Evolutionary conservation across 2,888 invertebrate species (phyloP), one percentile per base, ranked within the genome.

Genomic region (Eumerus sabulonum): DNA sequence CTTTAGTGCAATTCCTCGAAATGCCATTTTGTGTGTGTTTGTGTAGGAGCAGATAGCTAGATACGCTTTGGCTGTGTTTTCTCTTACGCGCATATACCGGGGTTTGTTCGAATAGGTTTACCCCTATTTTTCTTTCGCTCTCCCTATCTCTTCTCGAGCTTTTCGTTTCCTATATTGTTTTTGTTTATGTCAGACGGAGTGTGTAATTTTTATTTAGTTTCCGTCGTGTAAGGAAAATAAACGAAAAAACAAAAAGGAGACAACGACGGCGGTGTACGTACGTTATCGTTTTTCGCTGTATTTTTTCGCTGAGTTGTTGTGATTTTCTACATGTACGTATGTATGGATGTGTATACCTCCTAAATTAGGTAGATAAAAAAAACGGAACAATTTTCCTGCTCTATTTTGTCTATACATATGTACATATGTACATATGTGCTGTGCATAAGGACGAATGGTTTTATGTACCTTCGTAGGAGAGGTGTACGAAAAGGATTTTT

Each of bases 291-390:
- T 77, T 67, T 73, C 44, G 60, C 42, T 66, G 64, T 72, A 18
- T 60, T 42, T 73, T 77, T 77, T 73, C 77, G 68, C 79, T 79
- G 63, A 79, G 79, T 74, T 73, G 54, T 63, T 70, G 53, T 72
- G 72, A 64, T 72, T 64, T 27, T 71, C 57, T 42, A 42, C 42
- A 56, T 71, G 45, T 64, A 57, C 13, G 47, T 57, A 51, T 51
- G 45, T 64, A 57, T n/a, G 47, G 50, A 51, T 51, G 7, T 27
- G 57, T 60, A 62, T 59, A 59, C 63, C 63, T 64, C 60, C 74
- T 64, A 70, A 73, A 73, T 74, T 64, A 74, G 73, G 74, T 74
- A 70, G 27, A 27, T 18, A 59, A 64, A 59, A 40, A 70, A 59
- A 59, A 63, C 66, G 59, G 57, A 73, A 42, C 36, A 70, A 36